Base-by-base conservation (phyloP, 2,113 vertebrate species). In the Nyctereutes procyonoides region DNA sequence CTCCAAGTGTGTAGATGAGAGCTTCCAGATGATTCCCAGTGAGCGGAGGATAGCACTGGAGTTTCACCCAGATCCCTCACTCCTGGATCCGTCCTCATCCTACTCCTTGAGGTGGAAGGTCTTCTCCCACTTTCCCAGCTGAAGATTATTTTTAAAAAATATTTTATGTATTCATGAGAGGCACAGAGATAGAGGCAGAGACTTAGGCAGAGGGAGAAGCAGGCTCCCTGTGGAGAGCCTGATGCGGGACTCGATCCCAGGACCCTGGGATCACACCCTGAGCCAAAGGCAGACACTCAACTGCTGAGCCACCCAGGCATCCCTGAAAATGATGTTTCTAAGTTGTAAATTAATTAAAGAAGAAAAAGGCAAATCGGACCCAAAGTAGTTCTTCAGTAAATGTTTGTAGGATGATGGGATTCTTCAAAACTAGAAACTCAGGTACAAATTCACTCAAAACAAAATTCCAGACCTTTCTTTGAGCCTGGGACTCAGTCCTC, bases 351-450 rank as follows among this genome's bases (percentile, higher is more conserved):
- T 30, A 58, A 67, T 76, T 51, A 13, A 62, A 58, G 20, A 35
- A 76, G 8, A 38, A 43, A 69, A 80, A 28, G 85, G 48, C 17
- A 43, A 71, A 77, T 89, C 20, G 82, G 55, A 92, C 79, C 67
- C 60, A 86, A 88, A 82, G 55, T 77, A 65, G 43, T 93, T 97
- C 77, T 95, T 82, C 67, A 89, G 56, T 86, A 91, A 95, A 92
- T 91, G 82, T 82, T 85, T 90, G 88, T 92, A 74, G 93, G 93
- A 74, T 13, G 74, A 95, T 67, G 71, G 73, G 82, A 95, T 87
- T 92, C 83, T 89, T 95, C 55, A 55, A 88, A 89, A 93, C 77
- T 82, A 60, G 82, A 95, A 91, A 85, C 77, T 69, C 80, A 79
- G 92, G 88, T 67, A 35, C 30, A 62, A 83, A 97, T 51, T 82